Conservation (phyloP, 2,113 vertebrate species). For the Plotosus lineatus region DNA sequence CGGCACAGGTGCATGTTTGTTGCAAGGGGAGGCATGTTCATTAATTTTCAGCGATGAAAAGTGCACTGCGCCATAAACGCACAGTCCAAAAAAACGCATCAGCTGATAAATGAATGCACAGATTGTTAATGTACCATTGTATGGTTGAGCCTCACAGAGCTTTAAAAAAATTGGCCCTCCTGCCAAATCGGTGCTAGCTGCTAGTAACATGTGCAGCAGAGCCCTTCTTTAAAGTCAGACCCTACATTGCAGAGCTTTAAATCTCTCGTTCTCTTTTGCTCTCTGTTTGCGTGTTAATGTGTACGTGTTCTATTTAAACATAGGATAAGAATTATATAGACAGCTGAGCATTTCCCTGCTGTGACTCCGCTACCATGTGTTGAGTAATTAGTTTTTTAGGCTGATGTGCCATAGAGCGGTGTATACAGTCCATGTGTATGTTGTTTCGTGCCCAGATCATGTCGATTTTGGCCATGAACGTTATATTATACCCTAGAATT, state of each 20-base stretch:
- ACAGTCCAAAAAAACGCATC: slow-evolving; percentile 92
- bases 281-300: slow-evolving; percentile 46
- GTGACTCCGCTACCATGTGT: slow-evolving; percentile 51
- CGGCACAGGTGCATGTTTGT: slow-evolving; percentile 99
- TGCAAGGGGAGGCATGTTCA: slow-evolving; percentile 99
- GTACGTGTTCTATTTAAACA: slow-evolving; percentile 53
- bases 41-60: slow-evolving; percentile 99
- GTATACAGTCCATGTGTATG: slow-evolving; percentile 35
- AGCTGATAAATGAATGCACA: slow-evolving; percentile 98
- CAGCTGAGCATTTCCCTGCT: slow-evolving; percentile 46
- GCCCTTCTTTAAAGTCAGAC: slow-evolving; percentile 71
- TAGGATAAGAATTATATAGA: slow-evolving; percentile 66
- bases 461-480: slow-evolving; percentile 40
- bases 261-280: slow-evolving; percentile 34
- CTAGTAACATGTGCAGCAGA: slow-evolving; percentile 77
- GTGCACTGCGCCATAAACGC: slow-evolving; percentile 98
- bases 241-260: slow-evolving; percentile 56
- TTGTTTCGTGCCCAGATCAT: slow-evolving; percentile 49
- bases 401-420: slow-evolving; percentile 46
- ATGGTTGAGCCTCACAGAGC: slow-evolving; percentile 82
- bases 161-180: slow-evolving; percentile 69
- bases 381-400: slow-evolving; percentile 63
- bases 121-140: slow-evolving; percentile 98
- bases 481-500: slow-evolving; percentile 27
- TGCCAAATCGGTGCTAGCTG: slow-evolving; percentile 82